phyloP scores from a whole-genome alignment of 1,140 invertebrate species.

The Drosophila pallidifrons region DNA sequence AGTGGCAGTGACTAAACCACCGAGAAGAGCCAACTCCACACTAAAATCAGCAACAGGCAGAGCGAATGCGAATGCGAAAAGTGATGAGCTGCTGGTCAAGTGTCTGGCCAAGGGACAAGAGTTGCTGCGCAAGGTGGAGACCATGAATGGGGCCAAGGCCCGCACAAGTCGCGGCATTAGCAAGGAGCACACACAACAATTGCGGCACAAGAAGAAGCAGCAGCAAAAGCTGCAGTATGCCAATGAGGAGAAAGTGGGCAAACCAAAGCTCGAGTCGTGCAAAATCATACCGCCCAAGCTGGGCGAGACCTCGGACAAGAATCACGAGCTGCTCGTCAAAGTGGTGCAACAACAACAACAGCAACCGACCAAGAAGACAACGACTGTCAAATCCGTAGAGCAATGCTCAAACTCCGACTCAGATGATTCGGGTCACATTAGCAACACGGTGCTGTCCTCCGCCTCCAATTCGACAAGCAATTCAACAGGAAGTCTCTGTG shows the following conservation, averaged over 20 bases:
- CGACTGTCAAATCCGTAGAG: conserved; percentile 32
- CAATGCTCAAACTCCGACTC: conserved; percentile 85
- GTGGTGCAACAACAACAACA: conserved; percentile 55
- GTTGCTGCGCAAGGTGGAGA: conserved; percentile 81
- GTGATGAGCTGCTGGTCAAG: conserved; percentile 79
- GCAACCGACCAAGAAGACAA: conserved; percentile 28
- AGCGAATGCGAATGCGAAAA: conserved; percentile 40
- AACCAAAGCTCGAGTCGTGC: conserved; percentile 76
- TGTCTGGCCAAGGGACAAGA: conserved; percentile 82
- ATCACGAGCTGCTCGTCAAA: conserved; percentile 75
- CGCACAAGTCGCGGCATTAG: conserved; percentile 52
- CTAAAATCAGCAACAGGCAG: conserved; percentile 26
- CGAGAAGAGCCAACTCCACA: conserved; percentile 49
- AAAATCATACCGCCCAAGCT: conserved; percentile 81
- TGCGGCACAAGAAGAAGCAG: conserved; percentile 64
- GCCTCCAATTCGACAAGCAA: conserved; percentile 64
- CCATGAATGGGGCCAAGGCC: conserved; percentile 54
- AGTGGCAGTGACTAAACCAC: conserved; percentile 16
- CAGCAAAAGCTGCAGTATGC: conserved; percentile 76
- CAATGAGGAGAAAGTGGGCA: conserved; percentile 73
- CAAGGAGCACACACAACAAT: conserved; percentile 57
- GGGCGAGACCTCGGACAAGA: conserved; percentile 78
- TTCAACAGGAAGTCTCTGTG: conserved; percentile 69
- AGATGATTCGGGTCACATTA: conserved; percentile 92
- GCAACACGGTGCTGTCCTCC: conserved; percentile 85